These are phyloP conservation scores for Spodoptera littoralis DNA, from an alignment of 2,888 invertebrate genomes.

Conservation along the genomic window DNA sequence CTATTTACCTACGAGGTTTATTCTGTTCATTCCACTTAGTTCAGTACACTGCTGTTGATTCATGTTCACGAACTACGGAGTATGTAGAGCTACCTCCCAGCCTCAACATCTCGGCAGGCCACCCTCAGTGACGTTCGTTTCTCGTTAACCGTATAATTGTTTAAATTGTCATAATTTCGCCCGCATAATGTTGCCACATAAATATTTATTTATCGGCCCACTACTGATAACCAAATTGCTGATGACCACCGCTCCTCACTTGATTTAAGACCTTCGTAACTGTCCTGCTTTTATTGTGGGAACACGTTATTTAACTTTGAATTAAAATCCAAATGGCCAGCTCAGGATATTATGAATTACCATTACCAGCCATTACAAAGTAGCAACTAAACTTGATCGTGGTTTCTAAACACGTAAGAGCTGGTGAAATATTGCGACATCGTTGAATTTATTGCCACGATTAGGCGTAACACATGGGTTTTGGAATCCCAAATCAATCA, in stretches of 20 bases:
- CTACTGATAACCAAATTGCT: conserved; percentile 68
- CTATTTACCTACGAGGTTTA: no score
- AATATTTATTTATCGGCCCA: conserved; percentile 80
- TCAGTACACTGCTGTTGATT: no score
- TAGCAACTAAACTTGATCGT: not conserved
- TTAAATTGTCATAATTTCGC: conserved; percentile 84
- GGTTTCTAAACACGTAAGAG: no score
- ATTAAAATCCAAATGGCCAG: conserved; percentile 17
- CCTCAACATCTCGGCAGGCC: conserved; percentile 55
- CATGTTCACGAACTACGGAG: no score
- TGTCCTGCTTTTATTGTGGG: conserved; percentile 29
- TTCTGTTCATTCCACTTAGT: no score
- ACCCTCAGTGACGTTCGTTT: conserved; percentile 71
- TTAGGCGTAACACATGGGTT: no score
- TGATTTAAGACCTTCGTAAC: conserved; percentile 66
- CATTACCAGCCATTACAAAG: not conserved
- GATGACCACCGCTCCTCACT: conserved; percentile 56
- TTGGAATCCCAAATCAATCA: no score
- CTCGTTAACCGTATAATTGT: conserved; percentile 82
- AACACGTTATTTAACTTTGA: conserved; percentile 18
- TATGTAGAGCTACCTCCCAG: conserved; percentile 62
- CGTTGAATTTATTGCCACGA: no score
- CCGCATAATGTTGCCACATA: conserved; percentile 78
- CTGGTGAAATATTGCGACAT: no score
- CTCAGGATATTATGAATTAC: no score